Conservation (phyloP, 1,140 invertebrate species). For the Lepidurus arcticus region DNA sequence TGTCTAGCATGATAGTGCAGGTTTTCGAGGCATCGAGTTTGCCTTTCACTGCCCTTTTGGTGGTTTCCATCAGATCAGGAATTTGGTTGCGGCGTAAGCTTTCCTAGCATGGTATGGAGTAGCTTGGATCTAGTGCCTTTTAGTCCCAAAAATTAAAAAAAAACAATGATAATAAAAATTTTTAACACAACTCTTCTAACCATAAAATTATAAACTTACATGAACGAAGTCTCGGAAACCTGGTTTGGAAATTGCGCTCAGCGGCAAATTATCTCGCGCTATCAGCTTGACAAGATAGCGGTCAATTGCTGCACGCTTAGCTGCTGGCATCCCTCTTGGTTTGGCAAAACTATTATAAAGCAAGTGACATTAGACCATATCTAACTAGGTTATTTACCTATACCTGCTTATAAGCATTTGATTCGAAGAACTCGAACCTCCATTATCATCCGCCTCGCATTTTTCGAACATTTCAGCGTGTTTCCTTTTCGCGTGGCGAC, state of each 20-base stretch:
- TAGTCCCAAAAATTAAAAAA: slow-evolving; percentile 9
- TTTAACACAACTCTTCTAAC: neutral
- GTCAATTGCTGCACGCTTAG: neutral
- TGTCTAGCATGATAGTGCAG: slow-evolving; percentile 27
- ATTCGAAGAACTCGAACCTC: neutral
- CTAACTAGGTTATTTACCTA: neutral
- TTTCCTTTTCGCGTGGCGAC: slow-evolving; percentile 4
- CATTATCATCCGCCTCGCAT: neutral
- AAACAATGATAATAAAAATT: neutral
- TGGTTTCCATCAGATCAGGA: neutral
- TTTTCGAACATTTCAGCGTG: neutral
- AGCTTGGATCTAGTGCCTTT: slow-evolving; percentile 16
- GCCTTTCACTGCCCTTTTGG: neutral
- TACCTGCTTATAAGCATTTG: neutral
- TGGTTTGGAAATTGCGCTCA: neutral
- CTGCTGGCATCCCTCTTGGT: neutral
- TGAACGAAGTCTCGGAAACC: neutral
- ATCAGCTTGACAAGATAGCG: neutral
- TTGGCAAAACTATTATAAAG: neutral
- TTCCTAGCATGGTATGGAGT: slow-evolving; percentile 13
- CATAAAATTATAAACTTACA: neutral
- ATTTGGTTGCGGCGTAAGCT: slow-evolving; percentile 9
- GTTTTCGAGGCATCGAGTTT: slow-evolving; percentile 16
- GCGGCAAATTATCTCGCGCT: neutral
- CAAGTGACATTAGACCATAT: neutral